A percentile compares a stretch with the other conserved stretches of the same genome.
Evolutionary conservation across 2,113 vertebrate species (phyloP).

Genomic region (Varanus salvator): DNA sequence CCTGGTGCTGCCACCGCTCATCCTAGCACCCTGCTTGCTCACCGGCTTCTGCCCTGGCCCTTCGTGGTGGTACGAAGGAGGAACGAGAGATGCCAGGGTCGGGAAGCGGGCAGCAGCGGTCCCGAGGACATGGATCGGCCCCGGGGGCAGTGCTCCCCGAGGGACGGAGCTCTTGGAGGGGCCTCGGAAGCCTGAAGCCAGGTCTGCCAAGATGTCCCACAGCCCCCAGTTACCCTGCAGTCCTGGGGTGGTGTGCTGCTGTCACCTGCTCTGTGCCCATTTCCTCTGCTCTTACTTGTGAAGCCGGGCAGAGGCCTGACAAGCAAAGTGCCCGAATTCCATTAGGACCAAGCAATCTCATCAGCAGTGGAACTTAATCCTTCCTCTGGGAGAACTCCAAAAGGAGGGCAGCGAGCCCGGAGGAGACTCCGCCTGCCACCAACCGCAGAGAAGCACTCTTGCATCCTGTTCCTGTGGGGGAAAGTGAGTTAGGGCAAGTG

Average conservation of each 20-base stretch:
- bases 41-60: too few relatives aligned
- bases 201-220: not conserved
- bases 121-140: too few relatives aligned
- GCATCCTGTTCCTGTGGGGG: too few relatives aligned
- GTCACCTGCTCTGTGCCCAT: not conserved
- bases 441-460: not conserved
- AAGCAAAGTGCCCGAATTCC: not conserved
- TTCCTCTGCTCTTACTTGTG: not conserved
- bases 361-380: not conserved
- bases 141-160: too few relatives aligned
- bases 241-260: not conserved
- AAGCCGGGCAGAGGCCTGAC: not conserved
- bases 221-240: not conserved
- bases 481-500: not conserved
- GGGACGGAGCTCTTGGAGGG: too few relatives aligned
- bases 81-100: too few relatives aligned
- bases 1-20: too few relatives aligned
- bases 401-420: not conserved
- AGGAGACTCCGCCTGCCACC: not conserved
- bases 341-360: not conserved
- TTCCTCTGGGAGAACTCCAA: conserved; percentile 17
- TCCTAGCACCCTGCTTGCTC: too few relatives aligned
- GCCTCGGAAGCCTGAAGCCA: not conserved
- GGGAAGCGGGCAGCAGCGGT: too few relatives aligned
- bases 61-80: too few relatives aligned